A percentile compares a stretch with the other conserved stretches of the same genome.
Conservation (phyloP, 2,113 vertebrate species). For the Bufo bufo region DNA sequence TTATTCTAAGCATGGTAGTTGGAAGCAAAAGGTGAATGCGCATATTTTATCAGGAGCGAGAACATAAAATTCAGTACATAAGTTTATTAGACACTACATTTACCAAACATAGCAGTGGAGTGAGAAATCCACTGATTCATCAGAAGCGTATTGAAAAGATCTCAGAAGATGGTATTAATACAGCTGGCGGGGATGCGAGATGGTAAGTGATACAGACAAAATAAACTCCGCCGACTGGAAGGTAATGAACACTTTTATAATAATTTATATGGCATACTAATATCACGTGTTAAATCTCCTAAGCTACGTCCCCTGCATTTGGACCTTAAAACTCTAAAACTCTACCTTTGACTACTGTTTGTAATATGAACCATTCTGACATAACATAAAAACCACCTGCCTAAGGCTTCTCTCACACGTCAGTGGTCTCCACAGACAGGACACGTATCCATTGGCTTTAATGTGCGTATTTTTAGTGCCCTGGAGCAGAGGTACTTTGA, state of each 20-base stretch:
- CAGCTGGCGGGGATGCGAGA: neutral
- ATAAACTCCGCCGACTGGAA: neutral
- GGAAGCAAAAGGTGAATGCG: conserved; percentile 9
- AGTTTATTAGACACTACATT: conserved; percentile 39
- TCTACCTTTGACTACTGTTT: too few species aligned
- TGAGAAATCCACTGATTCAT: conserved; percentile 27
- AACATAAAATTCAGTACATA: conserved; percentile 36
- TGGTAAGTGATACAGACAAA: neutral
- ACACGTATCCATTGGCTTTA: too few species aligned
- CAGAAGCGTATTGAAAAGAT: neutral
- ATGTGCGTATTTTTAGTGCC: too few species aligned
- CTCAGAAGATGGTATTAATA: too few species aligned
- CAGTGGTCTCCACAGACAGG: too few species aligned
- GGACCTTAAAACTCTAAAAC: neutral
- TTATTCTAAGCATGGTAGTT: conserved; percentile 19
- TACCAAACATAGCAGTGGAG: conserved; percentile 9
- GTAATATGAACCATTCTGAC: too few species aligned
- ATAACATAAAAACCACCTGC: too few species aligned
- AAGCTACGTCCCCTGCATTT: too few species aligned
- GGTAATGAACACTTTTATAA: neutral
- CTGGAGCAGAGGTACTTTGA: too few species aligned
- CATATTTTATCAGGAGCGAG: conserved; percentile 31
- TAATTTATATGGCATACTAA: neutral
- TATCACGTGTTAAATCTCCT: too few species aligned
- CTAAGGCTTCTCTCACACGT: too few species aligned